Evolutionary conservation across 2,888 invertebrate genomes (phyloP), one percentile per base, ranked within the genome.

Genomic region (Dicycla oo): DNA sequence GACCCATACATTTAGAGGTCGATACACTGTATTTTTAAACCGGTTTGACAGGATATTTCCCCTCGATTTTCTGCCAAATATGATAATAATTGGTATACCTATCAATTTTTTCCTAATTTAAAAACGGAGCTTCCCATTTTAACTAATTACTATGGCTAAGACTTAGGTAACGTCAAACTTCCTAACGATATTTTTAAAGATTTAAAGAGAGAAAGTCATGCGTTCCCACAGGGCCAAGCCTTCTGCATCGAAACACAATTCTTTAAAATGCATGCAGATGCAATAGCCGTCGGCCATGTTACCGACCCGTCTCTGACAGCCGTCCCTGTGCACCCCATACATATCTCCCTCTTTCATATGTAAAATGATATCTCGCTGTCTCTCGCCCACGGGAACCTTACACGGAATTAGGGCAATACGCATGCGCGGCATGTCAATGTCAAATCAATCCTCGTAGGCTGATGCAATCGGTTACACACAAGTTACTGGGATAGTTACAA

Each of bases 381-480:
- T 90, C 90, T 81, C 67, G 66, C 81, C 81, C 73, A 79, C 87
- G 85, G 86, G 89, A 89, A 87, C 88, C 87, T 88, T 90, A 90
- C 88, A 90, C 84, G 87, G 90, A 95, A 95, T 94, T 95, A 93
- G 94, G 94, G 90, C 94, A 93, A 92, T 93, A 93, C 96, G 96
- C 96, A 96, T 96, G 96, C 96, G 96, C 91, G 88, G 86, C 88
- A 88, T 91, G 92, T 94, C 96, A 96, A 96, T 95, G 95, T 96
- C 96, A 95, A 96, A 96, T 96, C 96, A 96, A 96, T 96, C 93
- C 90, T 92, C 88, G 91, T 94, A 94, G 92, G 94, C 94, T 93
- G 94, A 94, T 95, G 95, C 95, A 95, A 93, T 93, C 86, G 81
- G 88, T 86, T 86, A 86, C 89, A 89, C 87, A 89, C 85, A 81